phyloP scores from a whole-genome alignment of 1,140 invertebrate species.

The Drosophila punjabiensis region DNA sequence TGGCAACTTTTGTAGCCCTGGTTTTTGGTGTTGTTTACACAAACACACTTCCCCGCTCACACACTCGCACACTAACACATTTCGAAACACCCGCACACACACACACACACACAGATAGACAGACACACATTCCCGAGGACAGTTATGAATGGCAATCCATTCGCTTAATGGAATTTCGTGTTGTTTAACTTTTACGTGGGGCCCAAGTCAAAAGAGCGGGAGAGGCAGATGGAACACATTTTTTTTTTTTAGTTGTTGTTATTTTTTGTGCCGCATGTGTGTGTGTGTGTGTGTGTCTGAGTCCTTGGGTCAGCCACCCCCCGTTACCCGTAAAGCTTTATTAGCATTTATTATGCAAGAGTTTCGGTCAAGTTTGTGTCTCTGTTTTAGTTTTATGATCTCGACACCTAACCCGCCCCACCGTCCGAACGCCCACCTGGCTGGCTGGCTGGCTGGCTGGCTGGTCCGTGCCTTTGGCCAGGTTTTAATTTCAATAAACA shows the following conservation, averaged over 20 bases:
- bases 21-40: slow-evolving; percentile 28
- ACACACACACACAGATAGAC: slow-evolving; percentile 4
- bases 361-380: slow-evolving; percentile 49
- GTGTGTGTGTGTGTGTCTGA: slow-evolving; percentile 9
- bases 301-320: slow-evolving; percentile 40
- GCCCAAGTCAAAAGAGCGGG: background rate
- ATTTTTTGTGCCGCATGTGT: background rate
- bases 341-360: slow-evolving; percentile 82
- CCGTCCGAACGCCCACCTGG: background rate
- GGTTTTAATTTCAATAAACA: slow-evolving; percentile 74
- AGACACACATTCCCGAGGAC: slow-evolving; percentile 51
- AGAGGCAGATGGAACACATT: background rate
- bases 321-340: slow-evolving; percentile 67
- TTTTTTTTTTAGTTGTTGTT: background rate
- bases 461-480: slow-evolving; percentile 8
- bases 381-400: slow-evolving; percentile 70
- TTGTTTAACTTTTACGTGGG: slow-evolving; percentile 75
- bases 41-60: background rate
- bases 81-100: background rate
- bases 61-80: background rate
- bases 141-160: slow-evolving; percentile 83
- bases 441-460: background rate
- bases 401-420: slow-evolving; percentile 47
- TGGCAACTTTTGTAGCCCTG: slow-evolving; percentile 40
- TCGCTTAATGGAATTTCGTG: slow-evolving; percentile 81